These are phyloP conservation scores for Dryocosmus kuriphilus DNA, from an alignment of 2,888 invertebrate species.

Conservation along the genomic window DNA sequence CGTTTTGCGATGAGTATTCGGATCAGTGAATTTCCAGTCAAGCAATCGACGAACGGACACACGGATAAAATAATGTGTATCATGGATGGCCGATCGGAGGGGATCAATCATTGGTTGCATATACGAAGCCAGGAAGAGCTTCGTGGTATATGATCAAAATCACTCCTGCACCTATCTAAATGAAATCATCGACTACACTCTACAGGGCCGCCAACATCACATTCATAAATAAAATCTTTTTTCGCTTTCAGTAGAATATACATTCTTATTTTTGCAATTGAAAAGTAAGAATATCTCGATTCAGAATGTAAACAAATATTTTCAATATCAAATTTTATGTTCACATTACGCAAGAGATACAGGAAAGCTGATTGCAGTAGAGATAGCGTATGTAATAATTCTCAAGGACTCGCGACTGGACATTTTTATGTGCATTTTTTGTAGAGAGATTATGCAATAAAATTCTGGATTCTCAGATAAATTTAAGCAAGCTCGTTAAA, in stretches of 20 bases:
- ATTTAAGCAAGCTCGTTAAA: no score
- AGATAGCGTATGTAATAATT: no score
- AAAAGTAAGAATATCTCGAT: no score
- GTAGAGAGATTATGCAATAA: no score
- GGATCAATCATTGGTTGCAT: constrained; percentile 35
- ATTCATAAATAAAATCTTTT: constrained; percentile 4
- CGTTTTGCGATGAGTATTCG: constrained; percentile 40
- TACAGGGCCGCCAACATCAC: neutral
- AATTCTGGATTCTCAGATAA: no score
- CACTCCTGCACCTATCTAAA: constrained; percentile 34
- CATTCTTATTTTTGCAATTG: no score
- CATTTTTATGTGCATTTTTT: no score
- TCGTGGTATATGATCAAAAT: constrained; percentile 33
- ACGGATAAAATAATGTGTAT: constrained; percentile 35
- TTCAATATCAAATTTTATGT: neutral
- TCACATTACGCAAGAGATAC: neutral
- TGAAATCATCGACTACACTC: constrained; percentile 2
- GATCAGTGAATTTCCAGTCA: constrained; percentile 38
- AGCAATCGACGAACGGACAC: constrained; percentile 36
- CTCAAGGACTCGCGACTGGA: no score
- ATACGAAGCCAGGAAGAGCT: constrained; percentile 22
- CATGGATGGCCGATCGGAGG: constrained; percentile 34
- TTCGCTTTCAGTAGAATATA: neutral
- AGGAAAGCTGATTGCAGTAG: no score
- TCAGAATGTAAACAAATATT: neutral